Evolutionary conservation across 2,113 vertebrate species (phyloP).

Genomic region (Falco punctatus): DNA sequence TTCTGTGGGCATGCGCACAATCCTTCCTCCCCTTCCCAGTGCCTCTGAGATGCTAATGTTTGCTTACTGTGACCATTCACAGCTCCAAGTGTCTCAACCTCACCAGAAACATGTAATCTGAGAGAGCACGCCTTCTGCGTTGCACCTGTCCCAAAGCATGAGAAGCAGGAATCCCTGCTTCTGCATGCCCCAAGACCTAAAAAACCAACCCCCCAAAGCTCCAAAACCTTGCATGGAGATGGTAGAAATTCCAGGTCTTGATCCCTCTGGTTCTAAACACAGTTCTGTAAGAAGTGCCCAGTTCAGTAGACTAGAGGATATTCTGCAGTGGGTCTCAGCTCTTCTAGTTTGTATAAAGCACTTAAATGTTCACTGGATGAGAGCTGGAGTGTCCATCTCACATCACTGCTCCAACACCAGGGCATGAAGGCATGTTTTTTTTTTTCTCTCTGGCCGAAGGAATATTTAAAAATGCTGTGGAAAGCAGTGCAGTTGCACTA

Average conservation of each 20-base stretch:
- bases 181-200: neutral
- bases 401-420: neutral
- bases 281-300: neutral
- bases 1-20: neutral
- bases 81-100: neutral
- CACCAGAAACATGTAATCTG: neutral
- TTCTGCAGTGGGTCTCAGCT: neutral
- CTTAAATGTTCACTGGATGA: neutral
- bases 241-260: neutral
- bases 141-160: neutral
- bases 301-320: neutral
- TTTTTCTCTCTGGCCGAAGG: neutral
- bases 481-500: neutral
- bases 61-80: neutral
- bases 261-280: neutral
- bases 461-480: neutral
- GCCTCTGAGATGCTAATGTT: neutral
- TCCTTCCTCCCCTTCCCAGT: neutral
- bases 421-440: neutral
- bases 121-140: neutral
- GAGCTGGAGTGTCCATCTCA: neutral
- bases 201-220: accelerated
- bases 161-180: neutral
- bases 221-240: neutral
- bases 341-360: neutral